phyloP scores from a whole-genome alignment of 2,888 invertebrate genomes.

The Platynereis dumerilii region DNA sequence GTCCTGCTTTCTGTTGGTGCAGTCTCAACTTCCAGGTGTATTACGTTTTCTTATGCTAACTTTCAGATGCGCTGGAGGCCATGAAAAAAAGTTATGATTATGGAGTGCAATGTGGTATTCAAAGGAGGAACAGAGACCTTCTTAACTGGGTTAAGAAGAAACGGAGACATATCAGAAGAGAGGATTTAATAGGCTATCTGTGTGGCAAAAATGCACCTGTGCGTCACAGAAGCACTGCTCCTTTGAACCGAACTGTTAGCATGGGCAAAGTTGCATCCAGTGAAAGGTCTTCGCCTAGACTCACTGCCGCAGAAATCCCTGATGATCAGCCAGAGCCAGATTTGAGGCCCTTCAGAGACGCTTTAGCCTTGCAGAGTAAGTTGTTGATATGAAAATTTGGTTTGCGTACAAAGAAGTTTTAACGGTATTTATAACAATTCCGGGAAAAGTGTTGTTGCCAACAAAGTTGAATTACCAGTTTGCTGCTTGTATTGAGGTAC shows the following conservation, averaged over 20 bases:
- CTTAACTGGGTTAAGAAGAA: conserved; percentile 77
- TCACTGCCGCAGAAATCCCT: conserved; percentile 13
- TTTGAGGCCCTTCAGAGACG: conserved; percentile 78
- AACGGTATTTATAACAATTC: too few species aligned
- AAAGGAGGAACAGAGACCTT: conserved; percentile 77
- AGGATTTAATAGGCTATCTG: conserved; percentile 79
- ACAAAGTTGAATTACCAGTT: too few species aligned
- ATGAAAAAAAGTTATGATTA: conserved; percentile 74
- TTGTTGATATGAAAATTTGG: not conserved
- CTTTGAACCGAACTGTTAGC: conserved; percentile 21
- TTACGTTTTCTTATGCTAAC: too few species aligned
- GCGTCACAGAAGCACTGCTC: conserved; percentile 40
- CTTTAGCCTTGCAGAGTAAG: conserved; percentile 71
- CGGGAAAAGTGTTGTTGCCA: too few species aligned
- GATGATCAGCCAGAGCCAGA: conserved; percentile 66
- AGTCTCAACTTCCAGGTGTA: too few species aligned
- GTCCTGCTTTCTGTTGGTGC: too few species aligned
- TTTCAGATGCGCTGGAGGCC: conserved; percentile 75
- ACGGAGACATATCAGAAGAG: conserved; percentile 75
- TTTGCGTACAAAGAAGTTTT: not conserved
- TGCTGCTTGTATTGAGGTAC: too few species aligned
- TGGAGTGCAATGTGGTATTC: conserved; percentile 76
- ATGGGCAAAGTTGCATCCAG: conserved; percentile 15
- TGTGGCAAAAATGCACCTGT: conserved; percentile 72
- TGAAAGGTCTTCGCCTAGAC: conserved; percentile 20